Evolutionary conservation across 1,140 invertebrate genomes (phyloP).

Genomic region (Apocrypta bakeri): DNA sequence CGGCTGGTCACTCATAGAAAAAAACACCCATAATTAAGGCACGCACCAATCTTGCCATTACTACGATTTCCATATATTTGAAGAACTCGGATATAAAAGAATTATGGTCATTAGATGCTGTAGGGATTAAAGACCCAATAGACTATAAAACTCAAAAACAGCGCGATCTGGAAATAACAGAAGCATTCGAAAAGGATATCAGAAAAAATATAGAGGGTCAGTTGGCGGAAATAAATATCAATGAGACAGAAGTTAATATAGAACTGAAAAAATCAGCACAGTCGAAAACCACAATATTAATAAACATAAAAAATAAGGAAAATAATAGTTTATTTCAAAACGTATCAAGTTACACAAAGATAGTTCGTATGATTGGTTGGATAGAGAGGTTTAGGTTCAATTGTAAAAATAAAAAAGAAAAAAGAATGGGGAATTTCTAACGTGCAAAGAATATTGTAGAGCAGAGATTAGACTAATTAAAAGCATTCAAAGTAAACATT

Average conservation of each 20-base stretch:
- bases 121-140: too few relatives aligned
- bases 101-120: too few relatives aligned
- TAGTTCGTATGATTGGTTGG: neutral
- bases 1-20: too few relatives aligned
- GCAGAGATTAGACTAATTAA: conserved; percentile 2
- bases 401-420: neutral
- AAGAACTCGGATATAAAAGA: too few relatives aligned
- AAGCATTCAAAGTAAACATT: neutral
- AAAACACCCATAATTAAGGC: too few relatives aligned
- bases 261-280: conserved; percentile 51
- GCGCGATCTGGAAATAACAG: too few relatives aligned
- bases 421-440: neutral
- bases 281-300: neutral
- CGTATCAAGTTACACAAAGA: neutral
- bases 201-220: too few relatives aligned
- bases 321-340: neutral
- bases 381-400: neutral
- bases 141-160: too few relatives aligned
- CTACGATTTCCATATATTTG: too few relatives aligned
- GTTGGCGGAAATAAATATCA: conserved; percentile 4
- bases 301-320: neutral
- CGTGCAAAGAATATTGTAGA: neutral
- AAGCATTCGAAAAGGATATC: too few relatives aligned
- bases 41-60: too few relatives aligned
- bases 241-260: conserved; percentile 47